These are phyloP conservation scores for Discoglossus pictus DNA, from an alignment of 2,797 vertebrate species.

Conservation along the genomic window DNA sequence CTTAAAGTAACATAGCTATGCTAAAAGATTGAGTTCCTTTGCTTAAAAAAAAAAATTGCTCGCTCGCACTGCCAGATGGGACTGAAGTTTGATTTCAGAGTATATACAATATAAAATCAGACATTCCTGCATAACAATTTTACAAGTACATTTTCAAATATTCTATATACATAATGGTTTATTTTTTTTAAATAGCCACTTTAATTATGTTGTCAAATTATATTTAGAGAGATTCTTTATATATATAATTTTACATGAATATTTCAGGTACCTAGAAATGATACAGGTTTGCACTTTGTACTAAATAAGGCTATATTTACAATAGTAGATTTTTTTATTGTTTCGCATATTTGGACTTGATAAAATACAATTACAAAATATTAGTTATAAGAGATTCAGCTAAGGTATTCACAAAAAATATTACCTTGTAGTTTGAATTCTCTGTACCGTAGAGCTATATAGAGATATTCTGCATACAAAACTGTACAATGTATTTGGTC, in stretches of 20 bases:
- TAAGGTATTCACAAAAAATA: too few species aligned
- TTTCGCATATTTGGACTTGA: background rate
- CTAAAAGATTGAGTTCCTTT: too few species aligned
- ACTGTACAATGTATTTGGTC: too few species aligned
- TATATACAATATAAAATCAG: constrained; percentile 31
- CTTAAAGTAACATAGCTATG: too few species aligned
- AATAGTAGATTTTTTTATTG: background rate
- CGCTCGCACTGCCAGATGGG: background rate
- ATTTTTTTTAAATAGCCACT: constrained; percentile 52
- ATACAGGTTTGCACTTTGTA: background rate
- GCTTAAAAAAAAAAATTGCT: background rate
- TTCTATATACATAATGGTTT: constrained; percentile 48
- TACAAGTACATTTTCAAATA: constrained; percentile 49
- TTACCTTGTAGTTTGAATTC: too few species aligned
- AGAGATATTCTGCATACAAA: too few species aligned
- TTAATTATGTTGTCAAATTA: constrained; percentile 56
- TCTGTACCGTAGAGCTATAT: constrained; percentile 30
- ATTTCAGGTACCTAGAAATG: constrained; percentile 55
- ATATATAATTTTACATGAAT: constrained; percentile 65
- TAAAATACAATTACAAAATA: too few species aligned
- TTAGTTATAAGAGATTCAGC: too few species aligned
- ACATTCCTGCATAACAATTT: background rate
- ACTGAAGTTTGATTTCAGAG: background rate
- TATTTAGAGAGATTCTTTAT: constrained; percentile 65
- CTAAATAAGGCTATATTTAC: background rate